These are phyloP conservation scores for Channa maculata DNA, from an alignment of 2,113 vertebrate genomes.

Conservation along the genomic window DNA sequence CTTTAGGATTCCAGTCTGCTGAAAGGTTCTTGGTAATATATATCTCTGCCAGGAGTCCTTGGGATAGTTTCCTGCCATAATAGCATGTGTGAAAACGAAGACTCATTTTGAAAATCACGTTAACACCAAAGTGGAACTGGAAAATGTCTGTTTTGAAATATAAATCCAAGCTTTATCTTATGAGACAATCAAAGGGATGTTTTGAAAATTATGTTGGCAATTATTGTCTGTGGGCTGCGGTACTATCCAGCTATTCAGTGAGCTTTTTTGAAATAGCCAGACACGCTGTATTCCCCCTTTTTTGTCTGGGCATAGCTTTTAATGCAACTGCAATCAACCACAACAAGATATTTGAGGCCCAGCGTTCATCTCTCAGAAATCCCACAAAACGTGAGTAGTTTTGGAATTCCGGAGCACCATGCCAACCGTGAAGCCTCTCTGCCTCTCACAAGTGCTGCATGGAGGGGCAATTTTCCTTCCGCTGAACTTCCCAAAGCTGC, in stretches of 20 bases:
- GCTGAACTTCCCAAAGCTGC: conserved; percentile 85
- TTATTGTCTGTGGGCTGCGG: conserved; percentile 68
- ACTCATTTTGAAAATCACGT: conserved; percentile 71
- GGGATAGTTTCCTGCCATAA: conserved; percentile 66
- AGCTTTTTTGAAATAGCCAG: conserved; percentile 66
- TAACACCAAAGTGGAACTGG: conserved; percentile 76
- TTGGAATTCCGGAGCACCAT: conserved; percentile 85
- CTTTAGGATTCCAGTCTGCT: conserved; percentile 30
- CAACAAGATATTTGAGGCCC: conserved; percentile 85
- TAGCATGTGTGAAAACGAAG: conserved; percentile 73
- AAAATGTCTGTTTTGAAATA: conserved; percentile 80
- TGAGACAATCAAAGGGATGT: conserved; percentile 74
- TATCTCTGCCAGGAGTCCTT: conserved; percentile 60
- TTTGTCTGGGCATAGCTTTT: conserved; percentile 78
- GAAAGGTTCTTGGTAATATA: conserved; percentile 21
- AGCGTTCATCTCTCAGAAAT: conserved; percentile 83
- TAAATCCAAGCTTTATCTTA: conserved; percentile 69
- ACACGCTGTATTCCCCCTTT: conserved; percentile 53
- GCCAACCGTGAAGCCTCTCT: conserved; percentile 85
- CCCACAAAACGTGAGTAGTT: conserved; percentile 84
- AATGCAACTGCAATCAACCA: conserved; percentile 84
- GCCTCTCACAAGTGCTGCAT: conserved; percentile 75
- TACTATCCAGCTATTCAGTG: conserved; percentile 68
- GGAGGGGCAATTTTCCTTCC: conserved; percentile 85
- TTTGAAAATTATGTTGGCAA: conserved; percentile 72